Base-by-base conservation (phyloP, 2,113 vertebrate genomes). In the Procavia capensis region DNA sequence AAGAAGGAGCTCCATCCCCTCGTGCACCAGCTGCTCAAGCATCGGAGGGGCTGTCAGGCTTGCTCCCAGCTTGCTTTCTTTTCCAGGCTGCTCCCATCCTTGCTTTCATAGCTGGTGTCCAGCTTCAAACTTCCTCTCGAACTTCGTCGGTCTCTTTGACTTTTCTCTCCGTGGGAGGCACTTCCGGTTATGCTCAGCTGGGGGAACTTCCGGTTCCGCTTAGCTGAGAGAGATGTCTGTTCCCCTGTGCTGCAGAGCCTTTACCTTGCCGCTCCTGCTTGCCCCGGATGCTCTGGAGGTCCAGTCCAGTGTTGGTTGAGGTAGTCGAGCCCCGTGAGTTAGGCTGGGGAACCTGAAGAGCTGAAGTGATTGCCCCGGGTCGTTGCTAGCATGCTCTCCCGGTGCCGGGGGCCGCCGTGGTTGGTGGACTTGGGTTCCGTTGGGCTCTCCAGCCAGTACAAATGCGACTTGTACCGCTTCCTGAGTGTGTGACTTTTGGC, bases 21-120 rank as follows among this genome's bases (percentile, higher is more conserved):
- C 72, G 31, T 20, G 2, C 1, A 22, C 41, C 59, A 2, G 39
- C 50, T n/a, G 72, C 59, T 43, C 29, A 0, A 24, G 39, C 16
- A 0, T 11, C 11, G 5, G 25, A 54, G 19, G 27, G 68, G 59
- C 0, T 0, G 4, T 27, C 47, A 22, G 75, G 9, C 9, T 10
- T 19, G 47, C 14, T 34, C 22, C n/a, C 16, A 17, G 85, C 3
- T 7, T 39, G 27, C 36, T 8, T 29, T 25, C n/a, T 10, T 34
- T 79, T 3, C 1, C 34, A 3, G 10, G 50, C 59, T 7, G 79
- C 19, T 8, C 20, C 39, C 63, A 6, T 14, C 1, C 54, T 17
- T 11, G 16, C n/a, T 20, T 31, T 14, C 20, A 0, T 0, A n/a
- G 61, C 27, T 31, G 22, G 59, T 61, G 54, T 34, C 19, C 7